A percentile compares a stretch with the other conserved stretches of the same genome.
Conservation (phyloP, 1,140 invertebrate species). For the Hypothenemus hampei region DNA sequence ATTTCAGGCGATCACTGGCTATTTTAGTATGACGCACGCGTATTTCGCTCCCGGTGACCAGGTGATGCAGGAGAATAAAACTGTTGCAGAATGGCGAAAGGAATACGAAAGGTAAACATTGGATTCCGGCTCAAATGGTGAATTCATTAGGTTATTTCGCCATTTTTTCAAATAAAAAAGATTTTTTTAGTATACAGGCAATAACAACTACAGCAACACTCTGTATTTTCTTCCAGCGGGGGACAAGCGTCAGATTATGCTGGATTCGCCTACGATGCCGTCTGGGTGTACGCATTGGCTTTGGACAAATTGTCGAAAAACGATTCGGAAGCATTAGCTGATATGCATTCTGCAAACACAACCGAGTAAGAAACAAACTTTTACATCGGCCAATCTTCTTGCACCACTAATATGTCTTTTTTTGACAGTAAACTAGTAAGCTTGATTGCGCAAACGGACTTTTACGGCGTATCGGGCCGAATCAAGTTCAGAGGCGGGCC, state of each 20-base stretch:
- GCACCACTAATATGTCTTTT: constrained; percentile 33
- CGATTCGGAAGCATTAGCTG: constrained; percentile 53
- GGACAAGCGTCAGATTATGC: constrained; percentile 62
- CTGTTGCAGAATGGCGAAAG: constrained; percentile 55
- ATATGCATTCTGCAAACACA: constrained; percentile 55
- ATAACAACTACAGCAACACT: too few species aligned
- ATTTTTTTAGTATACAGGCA: too few species aligned
- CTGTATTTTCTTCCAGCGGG: too few species aligned
- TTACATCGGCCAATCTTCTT: background rate
- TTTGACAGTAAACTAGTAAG: constrained; percentile 52
- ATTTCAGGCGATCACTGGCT: constrained; percentile 64
- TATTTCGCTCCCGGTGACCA: constrained; percentile 58
- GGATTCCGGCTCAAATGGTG: too few species aligned
- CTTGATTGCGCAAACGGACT: constrained; percentile 58
- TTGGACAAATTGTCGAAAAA: constrained; percentile 59
- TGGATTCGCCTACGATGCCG: constrained; percentile 77
- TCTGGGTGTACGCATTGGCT: constrained; percentile 77
- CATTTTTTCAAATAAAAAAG: too few species aligned
- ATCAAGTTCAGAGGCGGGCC: constrained; percentile 65
- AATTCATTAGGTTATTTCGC: too few species aligned
- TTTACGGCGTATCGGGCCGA: constrained; percentile 70
- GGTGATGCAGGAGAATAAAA: constrained; percentile 62
- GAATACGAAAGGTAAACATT: constrained; percentile 49
- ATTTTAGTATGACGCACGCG: constrained; percentile 66
- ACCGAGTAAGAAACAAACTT: constrained; percentile 49